These are phyloP conservation scores for Falco columbarius DNA, from an alignment of 2,797 vertebrate genomes.

Conservation along the genomic window DNA sequence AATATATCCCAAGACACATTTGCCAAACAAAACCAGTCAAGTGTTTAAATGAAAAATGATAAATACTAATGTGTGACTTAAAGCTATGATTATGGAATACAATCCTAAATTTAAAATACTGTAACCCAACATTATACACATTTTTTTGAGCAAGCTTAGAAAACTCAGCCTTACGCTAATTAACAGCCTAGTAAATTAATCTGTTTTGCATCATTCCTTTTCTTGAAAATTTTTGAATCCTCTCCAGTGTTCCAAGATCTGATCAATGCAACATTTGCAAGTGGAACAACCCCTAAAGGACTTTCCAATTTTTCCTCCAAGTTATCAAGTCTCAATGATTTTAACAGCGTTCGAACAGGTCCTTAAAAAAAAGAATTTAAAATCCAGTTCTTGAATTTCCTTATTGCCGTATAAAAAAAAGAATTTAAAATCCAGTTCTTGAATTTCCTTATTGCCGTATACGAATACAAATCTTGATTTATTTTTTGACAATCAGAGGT, in stretches of 20 bases:
- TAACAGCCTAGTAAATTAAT: background rate
- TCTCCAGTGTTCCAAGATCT: background rate
- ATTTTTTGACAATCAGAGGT: background rate
- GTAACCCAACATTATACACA: background rate
- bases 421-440: background rate
- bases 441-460: background rate
- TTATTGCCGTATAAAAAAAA: background rate
- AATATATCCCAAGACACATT: background rate
- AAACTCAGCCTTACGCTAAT: background rate
- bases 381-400: background rate
- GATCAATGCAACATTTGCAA: background rate
- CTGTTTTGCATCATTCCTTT: background rate
- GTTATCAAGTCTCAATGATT: background rate
- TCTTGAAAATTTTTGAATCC: background rate
- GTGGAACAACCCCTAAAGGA: background rate
- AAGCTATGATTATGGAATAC: background rate
- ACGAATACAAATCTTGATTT: background rate
- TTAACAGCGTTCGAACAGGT: background rate
- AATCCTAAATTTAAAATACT: background rate
- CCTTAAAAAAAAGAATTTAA: background rate
- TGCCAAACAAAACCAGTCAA: background rate
- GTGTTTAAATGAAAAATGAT: background rate
- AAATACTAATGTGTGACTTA: background rate
- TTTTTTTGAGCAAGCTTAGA: background rate
- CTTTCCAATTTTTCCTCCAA: background rate